Base-by-base conservation (phyloP, 1,140 invertebrate genomes). In the Neodiprion fabricii region DNA sequence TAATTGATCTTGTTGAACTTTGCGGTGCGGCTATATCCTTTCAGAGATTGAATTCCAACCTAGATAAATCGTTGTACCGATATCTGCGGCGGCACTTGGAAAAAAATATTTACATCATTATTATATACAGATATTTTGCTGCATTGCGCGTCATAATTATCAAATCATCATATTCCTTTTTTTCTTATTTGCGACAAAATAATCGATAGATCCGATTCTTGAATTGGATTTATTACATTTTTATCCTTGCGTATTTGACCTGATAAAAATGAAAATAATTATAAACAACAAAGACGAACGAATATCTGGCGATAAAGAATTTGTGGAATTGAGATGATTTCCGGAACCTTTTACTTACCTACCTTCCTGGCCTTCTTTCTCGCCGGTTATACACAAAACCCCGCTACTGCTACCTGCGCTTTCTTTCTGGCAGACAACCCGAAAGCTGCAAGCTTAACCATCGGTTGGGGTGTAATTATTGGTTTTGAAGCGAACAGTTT, bases 391-490 rank as follows among this genome's bases (percentile, higher is more conserved):
- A 40, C 28, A 3, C 28, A 40, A 40, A 40, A 40, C 28, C 28
- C 28, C 28, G 28, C n/a, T 17, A 14, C 53, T 61, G 53, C 53
- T 61, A 61, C 53, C 53, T 61, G n/a, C 53, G 9, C 53, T 61
- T 61, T 9, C 53, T 14, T 9, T 61, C 53, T 5, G 53, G 53
- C 53, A 61, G 53, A 61, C 53, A 61, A 61, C 53, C n/a, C 53
- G 53, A 61, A 17, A 17, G 53, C n/a, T 61, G 28, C 28, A 5
- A 40, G 28, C 28, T 65, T 65, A 65, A 65, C 61, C 17, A 21
- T 17, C 14, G 23, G 67, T 69, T 69, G 21, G n/a, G 67, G 72
- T 61, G 53, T 81, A 81, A 83, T 81, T 77, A 81, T 79, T 77
- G 80, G 79, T 81, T 81, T 74, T 69, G 12, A 21, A 61, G 53